Evolutionary conservation across 64 coral and sea anemone genomes (phyloP), one percentile per base, ranked within the genome.

Genomic region (Exaiptasia diaphana): DNA sequence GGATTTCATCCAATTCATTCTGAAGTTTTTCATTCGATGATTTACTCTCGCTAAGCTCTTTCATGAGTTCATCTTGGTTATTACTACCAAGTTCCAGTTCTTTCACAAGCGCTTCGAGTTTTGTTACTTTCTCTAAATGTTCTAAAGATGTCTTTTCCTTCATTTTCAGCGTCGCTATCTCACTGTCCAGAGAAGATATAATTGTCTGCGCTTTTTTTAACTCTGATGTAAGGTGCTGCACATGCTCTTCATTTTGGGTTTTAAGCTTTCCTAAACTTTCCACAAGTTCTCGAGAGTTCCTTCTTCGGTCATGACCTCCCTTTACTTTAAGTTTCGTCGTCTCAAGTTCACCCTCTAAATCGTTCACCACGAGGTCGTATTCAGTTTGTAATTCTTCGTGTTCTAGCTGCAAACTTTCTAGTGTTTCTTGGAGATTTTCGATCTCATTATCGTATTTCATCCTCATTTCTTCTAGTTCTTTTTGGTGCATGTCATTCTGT

Each of bases 351-450:
- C 43, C 85, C 5, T 61, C 60, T 30, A 95, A 71, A 79, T 90
- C 91, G 4, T 60, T 61, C 14, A 94, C 91, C 18, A 94, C 86
- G 7, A 94, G 41, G 71, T 94, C 91, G 52, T 72, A 95, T 62
- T 95, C 91, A 27, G 71, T 89, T 50, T 84, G 74, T 0, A 95
- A 65, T 31, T 89, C 65, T 20, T 78, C 48, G 42, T 95, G 88
- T 27, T 95, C 86, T 17, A 61, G 59, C 48, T 85, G 91, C 46
- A 85, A 41, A 14, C 70, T 85, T 80, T 95, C 91, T n/a, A 95
- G 22, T 18, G 28, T 75, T 35, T 95, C 91, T 38, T 95, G 86
- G 20, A 95, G 68, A 24, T 50, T 57, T 24, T 95, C 80, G 5
- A 85, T 31, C 24, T 95, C 91, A 34, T 48, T 72, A 12, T 77